Base-by-base conservation (phyloP, 2,113 vertebrate species). In the Caloenas nicobarica region DNA sequence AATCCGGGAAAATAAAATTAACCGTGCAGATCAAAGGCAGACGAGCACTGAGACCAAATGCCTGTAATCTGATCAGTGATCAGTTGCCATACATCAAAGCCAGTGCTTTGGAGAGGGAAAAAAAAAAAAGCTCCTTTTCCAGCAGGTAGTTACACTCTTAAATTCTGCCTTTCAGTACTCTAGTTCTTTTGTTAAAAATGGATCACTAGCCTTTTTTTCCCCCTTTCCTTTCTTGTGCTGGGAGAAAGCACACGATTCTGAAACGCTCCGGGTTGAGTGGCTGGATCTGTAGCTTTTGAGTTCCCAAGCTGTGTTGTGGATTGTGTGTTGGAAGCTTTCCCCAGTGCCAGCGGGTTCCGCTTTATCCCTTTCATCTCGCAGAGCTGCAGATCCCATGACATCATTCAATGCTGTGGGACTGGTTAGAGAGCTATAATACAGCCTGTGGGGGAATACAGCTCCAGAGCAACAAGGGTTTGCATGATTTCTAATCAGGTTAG, bases 21-120 rank as follows among this genome's bases (percentile, higher is more conserved):
- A 96, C 97, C 97, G 96, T 93, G 92, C 97, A 99, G 98, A 99
- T 99, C 99, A 99, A 99, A 99, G 98, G 97, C 98, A 97, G 97
- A 97, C 87, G 97, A 98, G 96, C 98, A 97, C 96, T 92, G 96
- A 97, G 98, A 98, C 97, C 98, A 98, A 98, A 98, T 96, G 98
- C 97, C 96, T 97, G 98, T 98, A 98, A 99, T 99, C 98, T 98
- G 99, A 99, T 98, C 98, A 97, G 94, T 91, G 98, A 99, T 99
- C 98, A 97, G 98, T 97, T 96, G 97, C 96, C 80, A 82, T 82
- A 98, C 98, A 98, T 99, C 98, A 99, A 99, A 99, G 98, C 96
- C 96, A 88, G 87, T 86, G 96, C 96, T 96, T 87, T 93, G 94
- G 95, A 93, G 89, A 90, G 91, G 87, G 72, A 94, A 84, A 74